Conservation (phyloP, 2,888 invertebrate genomes). For the Capitulum mitella region DNA sequence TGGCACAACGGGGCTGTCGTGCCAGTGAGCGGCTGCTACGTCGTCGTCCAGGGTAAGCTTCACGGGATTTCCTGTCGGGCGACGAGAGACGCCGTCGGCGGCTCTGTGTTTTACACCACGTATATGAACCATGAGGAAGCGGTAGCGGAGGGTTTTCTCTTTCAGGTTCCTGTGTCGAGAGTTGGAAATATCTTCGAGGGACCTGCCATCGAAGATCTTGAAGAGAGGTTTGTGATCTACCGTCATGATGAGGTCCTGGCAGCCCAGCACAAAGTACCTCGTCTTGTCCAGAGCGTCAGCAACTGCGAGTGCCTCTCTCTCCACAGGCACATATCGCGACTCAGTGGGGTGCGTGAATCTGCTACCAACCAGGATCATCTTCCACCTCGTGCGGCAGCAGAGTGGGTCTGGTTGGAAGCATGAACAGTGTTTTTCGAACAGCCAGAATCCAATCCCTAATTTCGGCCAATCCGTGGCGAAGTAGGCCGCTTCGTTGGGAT, state of each 20-base stretch:
- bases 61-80: not conserved
- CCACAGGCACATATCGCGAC: not conserved
- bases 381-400: constrained; percentile 1
- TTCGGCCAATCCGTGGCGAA: constrained; percentile 27
- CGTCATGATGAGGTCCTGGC: too few relatives aligned
- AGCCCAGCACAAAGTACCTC: not conserved
- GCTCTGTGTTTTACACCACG: not conserved
- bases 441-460: constrained; percentile 25
- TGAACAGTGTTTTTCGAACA: constrained; percentile 26
- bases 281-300: not conserved
- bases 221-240: too few relatives aligned
- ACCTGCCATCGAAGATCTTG: constrained; percentile 5
- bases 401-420: not conserved
- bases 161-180: not conserved
- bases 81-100: not conserved
- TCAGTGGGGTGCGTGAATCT: not conserved
- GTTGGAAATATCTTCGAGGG: constrained; percentile 10
- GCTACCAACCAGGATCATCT: not conserved
- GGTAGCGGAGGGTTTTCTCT: not conserved
- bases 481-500: not conserved
- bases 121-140: not conserved
- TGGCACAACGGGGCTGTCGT: too few relatives aligned
- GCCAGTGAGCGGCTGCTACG: not conserved
- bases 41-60: not conserved
- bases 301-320: not conserved